Evolutionary conservation across 2,797 vertebrate species (phyloP).

Genomic region (Masticophis lateralis): DNA sequence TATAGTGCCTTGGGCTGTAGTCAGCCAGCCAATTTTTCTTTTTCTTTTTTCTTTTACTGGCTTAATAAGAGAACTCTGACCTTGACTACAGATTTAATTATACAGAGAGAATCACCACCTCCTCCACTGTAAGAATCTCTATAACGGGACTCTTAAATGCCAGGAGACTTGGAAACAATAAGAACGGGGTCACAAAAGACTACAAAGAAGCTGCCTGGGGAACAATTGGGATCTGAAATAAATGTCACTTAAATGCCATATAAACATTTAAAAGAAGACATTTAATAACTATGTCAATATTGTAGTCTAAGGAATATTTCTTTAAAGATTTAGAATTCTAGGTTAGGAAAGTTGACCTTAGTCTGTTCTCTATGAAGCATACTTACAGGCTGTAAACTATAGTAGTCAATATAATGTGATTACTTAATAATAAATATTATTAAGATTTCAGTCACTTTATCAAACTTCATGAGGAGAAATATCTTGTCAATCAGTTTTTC

Average conservation of each 20-base stretch:
- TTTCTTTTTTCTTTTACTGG: neutral
- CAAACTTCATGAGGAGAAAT: neutral
- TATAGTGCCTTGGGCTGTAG: conserved; percentile 1
- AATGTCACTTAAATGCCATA: neutral
- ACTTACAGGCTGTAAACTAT: neutral
- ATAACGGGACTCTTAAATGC: neutral
- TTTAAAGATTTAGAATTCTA: neutral
- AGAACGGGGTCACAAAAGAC: conserved; percentile 11
- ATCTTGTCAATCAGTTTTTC: neutral
- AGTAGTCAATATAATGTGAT: neutral
- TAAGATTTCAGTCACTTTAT: neutral
- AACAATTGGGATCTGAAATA: neutral
- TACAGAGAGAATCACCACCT: conserved; percentile 4
- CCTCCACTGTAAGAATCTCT: neutral
- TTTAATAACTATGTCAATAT: neutral
- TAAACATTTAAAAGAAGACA: neutral
- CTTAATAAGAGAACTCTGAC: conserved; percentile 34
- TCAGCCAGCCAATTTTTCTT: neutral
- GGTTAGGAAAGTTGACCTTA: neutral
- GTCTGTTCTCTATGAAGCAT: neutral
- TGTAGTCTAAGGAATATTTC: neutral
- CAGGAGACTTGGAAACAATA: conserved; percentile 30
- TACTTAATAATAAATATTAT: neutral
- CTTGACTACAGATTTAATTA: conserved; percentile 37
- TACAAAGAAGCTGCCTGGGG: neutral